A percentile compares a stretch with the other conserved stretches of the same genome.
phyloP scores from a whole-genome alignment of 2,797 vertebrate genomes.

The Phrynocephalus vlangalii region DNA sequence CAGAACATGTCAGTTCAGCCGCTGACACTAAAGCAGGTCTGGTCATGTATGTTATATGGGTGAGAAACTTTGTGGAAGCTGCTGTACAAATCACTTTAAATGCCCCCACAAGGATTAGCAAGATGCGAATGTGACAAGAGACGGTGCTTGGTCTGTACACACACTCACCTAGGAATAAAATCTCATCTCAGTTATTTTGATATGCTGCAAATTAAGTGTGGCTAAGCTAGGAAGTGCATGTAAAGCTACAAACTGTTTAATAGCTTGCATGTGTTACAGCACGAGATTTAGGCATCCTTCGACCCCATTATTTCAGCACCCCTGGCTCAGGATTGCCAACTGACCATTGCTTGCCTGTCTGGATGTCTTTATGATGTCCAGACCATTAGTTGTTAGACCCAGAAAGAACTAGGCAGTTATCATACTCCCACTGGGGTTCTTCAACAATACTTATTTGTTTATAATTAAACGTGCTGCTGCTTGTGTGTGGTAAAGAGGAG shows the following conservation, averaged over 20 bases:
- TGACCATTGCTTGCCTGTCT: not conserved
- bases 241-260: not conserved
- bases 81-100: not conserved
- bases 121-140: not conserved
- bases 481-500: not conserved
- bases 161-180: not conserved
- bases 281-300: not conserved
- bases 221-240: not conserved
- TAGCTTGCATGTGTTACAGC: not conserved
- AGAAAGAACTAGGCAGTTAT: not conserved
- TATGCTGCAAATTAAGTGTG: not conserved
- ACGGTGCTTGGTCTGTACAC: not conserved
- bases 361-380: not conserved
- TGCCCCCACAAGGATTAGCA: not conserved
- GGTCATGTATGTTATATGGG: not conserved
- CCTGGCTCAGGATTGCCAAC: not conserved
- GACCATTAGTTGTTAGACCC: not conserved
- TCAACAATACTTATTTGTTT: not conserved
- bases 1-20: not conserved
- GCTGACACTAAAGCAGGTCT: constrained; percentile 2
- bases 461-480: not conserved
- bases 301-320: constrained; percentile 1
- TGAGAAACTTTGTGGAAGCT: not conserved
- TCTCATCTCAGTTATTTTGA: not conserved
- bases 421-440: not conserved